Base-by-base conservation (phyloP, 2,888 invertebrate species). In the Acleris literana region DNA sequence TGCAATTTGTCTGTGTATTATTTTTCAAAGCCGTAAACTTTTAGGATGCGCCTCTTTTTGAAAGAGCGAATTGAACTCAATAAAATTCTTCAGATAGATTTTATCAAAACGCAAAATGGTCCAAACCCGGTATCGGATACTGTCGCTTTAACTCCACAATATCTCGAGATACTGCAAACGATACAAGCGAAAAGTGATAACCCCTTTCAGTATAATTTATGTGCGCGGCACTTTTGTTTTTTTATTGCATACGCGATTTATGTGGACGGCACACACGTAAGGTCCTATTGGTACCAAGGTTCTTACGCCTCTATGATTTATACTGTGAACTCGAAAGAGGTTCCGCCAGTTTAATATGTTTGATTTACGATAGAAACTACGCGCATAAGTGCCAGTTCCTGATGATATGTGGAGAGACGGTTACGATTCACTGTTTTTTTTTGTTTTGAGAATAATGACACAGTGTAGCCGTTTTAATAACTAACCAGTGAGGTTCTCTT, bases 291-390 rank as follows among this genome's bases (percentile, higher is more conserved):
- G 87, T 87, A 85, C 86, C 83, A 84, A 77, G 81, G 85, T 83
- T 84, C 87, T 87, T 86, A 83, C 85, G 87, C 85, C 85, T 86
- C 77, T 76, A 79, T 91, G 92, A 92, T 92, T 92, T 92, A 92
- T 90, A 86, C 83, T 90, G 89, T 88, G 90, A 91, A 90, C 92
- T 90, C 84, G 84, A 90, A 91, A 90, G 92, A 92, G 91, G 91
- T 90, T 88, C 91, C 89, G 86, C 88, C 86, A 85, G 88, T 91
- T 92, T 92, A 92, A 92, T 92, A 92, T 92, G 85, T 90, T 91
- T 92, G 92, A 92, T 92, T 92, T 92, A 92, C 90, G 92, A 89
- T 88, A 89, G 90, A 90, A 89, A 90, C 90, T 89, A 88, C 87
- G 82, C 84, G 85, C 83, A 85, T 90, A 91, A 90, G 87, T 88